Base-by-base conservation (phyloP, 2,797 vertebrate species). In the Rachycentron canadum region DNA sequence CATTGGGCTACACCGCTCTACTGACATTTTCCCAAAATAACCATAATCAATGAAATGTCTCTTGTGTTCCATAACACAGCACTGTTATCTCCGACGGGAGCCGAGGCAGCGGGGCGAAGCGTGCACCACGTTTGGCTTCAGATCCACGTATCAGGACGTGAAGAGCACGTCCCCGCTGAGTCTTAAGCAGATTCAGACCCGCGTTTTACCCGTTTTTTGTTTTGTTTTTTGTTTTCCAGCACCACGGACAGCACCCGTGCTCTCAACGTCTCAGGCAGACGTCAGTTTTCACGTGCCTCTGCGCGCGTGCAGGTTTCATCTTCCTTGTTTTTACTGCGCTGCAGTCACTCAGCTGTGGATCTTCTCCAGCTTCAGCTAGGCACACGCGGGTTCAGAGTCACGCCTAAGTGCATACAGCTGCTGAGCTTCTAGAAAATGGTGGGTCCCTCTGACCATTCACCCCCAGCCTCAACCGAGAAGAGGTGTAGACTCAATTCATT, bases 1-100 rank as follows among this genome's bases (percentile, higher is more conserved):
- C 86, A 78, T 79, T 73, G 79, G 79, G 63, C 84, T 85, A 65
- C 88, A 78, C 76, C 56, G 81, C 69, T 77, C 69, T 17, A 62
- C 88, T 92, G 92, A 91, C 91, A 93, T 93, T 93, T 91, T 90
- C 86, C 49, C 83, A 81, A 90, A 92, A 92, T 88, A 92, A 91
- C 86, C 89, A 85, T 91, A 93, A 93, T 93, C 88, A 88, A 93
- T 91, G 61, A 86, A 88, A 89, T 69, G 88, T 84, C 83, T 91
- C 79, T 56, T 16, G 72, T 85, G 79, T 64, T 83, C 83, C 62
- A 80, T 40, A 88, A 82, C 79, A 84, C 66, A 73, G 62, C 63
- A 63, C 49, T 59, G 66, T 41, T 76, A 62, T 82, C 69, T 88
- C 79, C 43, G 7, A 50, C 9, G 86, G 76, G 72, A 69, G 61